Evolutionary conservation across 2,113 vertebrate species (phyloP).

Genomic region (Sander vitreus): DNA sequence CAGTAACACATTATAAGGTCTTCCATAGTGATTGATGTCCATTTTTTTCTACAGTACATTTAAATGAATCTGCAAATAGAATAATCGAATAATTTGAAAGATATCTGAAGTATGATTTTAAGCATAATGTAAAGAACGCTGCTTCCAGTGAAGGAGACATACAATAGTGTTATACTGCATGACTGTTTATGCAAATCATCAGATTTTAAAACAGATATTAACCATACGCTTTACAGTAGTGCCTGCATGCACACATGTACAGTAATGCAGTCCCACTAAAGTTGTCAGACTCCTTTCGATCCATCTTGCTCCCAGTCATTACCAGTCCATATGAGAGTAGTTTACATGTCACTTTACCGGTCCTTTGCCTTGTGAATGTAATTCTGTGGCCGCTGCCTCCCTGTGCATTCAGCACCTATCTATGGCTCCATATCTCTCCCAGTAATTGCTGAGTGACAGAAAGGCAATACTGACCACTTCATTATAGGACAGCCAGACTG

Average conservation of each 20-base stretch:
- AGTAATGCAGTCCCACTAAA: conserved; percentile 56
- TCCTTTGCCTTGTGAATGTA: conserved; percentile 77
- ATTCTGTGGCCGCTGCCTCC: conserved; percentile 84
- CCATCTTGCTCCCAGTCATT: conserved; percentile 76
- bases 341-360: conserved; percentile 83
- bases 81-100: neutral
- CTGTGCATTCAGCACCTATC: conserved; percentile 87
- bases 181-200: conserved; percentile 2
- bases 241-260: conserved; percentile 23
- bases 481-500: conserved; percentile 90
- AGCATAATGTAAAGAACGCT: neutral
- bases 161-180: neutral
- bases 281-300: conserved; percentile 68
- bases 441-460: conserved; percentile 93
- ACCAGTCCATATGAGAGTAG: conserved; percentile 80
- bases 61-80: neutral
- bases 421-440: conserved; percentile 80
- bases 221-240: neutral
- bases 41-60: neutral
- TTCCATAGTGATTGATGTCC: neutral
- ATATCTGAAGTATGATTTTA: neutral
- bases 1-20: neutral
- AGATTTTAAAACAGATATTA: conserved; percentile 18
- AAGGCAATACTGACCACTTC: conserved; percentile 96
- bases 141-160: neutral